Conservation (phyloP, 1,140 invertebrate genomes). For the Maniola jurtina region DNA sequence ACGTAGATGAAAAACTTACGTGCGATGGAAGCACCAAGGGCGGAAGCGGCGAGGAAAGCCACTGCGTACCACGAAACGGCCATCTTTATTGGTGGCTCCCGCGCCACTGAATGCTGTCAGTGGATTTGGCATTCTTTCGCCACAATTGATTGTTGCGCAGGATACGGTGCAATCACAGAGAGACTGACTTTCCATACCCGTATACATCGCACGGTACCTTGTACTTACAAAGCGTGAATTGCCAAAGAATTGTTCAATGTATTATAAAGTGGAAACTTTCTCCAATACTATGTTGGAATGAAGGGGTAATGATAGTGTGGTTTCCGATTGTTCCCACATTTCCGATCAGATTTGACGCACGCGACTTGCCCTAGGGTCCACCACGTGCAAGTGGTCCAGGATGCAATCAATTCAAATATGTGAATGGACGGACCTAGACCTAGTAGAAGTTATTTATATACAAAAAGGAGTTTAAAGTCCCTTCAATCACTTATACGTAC, state of each 20-base stretch:
- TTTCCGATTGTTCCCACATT: conserved; percentile 25
- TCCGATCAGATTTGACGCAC: conserved; percentile 29
- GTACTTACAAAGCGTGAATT: neutral
- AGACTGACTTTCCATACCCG: conserved; percentile 4
- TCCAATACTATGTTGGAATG: conserved; percentile 1
- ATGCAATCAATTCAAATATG: conserved; percentile 8
- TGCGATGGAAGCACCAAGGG: conserved; percentile 61
- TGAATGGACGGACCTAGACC: conserved; percentile 11
- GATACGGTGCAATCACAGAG: conserved; percentile 39
- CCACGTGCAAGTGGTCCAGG: conserved; percentile 20
- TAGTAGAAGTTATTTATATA: conserved; percentile 6
- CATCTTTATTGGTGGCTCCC: conserved; percentile 58
- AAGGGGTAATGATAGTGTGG: conserved; percentile 26
- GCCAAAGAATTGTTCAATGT: conserved; percentile 22
- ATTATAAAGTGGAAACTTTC: neutral
- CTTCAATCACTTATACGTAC: neutral
- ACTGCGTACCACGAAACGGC: conserved; percentile 61
- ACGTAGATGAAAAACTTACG: conserved; percentile 49
- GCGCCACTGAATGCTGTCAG: conserved; percentile 55
- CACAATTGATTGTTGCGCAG: conserved; percentile 58
- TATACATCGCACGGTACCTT: conserved; percentile 18
- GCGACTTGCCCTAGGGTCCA: conserved; percentile 24
- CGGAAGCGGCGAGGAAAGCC: conserved; percentile 56
- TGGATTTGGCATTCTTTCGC: conserved; percentile 63
- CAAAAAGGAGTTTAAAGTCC: conserved; percentile 1